Conservation (phyloP, 2,888 invertebrate species). For the Dryococelus australis region DNA sequence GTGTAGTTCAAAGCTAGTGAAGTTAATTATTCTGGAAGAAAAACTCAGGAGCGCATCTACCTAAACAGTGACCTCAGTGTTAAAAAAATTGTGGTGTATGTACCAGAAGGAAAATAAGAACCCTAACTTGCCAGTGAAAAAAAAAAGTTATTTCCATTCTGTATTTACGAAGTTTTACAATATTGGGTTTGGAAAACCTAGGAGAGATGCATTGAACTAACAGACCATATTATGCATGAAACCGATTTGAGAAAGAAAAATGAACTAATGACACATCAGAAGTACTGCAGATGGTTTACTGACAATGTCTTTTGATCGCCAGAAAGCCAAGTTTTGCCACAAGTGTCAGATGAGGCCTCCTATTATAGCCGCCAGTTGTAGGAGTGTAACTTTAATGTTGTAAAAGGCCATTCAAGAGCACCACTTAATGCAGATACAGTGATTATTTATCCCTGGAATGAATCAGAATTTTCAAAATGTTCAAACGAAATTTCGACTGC, state of each 20-base stretch:
- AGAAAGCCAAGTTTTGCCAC: not conserved
- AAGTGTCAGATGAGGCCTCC: not conserved
- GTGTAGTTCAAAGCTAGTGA: not conserved
- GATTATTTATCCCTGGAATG: no score
- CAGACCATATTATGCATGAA: not conserved
- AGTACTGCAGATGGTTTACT: not conserved
- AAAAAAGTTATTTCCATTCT: no score
- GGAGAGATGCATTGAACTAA: conserved; percentile 7
- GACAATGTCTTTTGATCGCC: not conserved
- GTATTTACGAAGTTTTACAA: no score
- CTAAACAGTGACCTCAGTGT: not conserved
- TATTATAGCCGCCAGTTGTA: not conserved
- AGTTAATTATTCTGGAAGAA: not conserved
- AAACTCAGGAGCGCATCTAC: not conserved
- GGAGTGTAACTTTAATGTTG: not conserved
- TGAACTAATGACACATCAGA: conserved; percentile 18
- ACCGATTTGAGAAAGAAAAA: not conserved
- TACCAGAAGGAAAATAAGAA: not conserved
- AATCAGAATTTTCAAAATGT: no score
- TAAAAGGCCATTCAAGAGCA: conserved; percentile 12
- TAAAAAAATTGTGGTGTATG: not conserved
- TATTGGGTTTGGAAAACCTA: no score
- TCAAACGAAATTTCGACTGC: not conserved
- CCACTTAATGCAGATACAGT: not conserved
- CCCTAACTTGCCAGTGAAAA: not conserved